Percentiles rank a stretch among this genome's conserved stretches.
Evolutionary conservation across 2,797 vertebrate genomes (phyloP).

Genomic region (Vultur gryphus): DNA sequence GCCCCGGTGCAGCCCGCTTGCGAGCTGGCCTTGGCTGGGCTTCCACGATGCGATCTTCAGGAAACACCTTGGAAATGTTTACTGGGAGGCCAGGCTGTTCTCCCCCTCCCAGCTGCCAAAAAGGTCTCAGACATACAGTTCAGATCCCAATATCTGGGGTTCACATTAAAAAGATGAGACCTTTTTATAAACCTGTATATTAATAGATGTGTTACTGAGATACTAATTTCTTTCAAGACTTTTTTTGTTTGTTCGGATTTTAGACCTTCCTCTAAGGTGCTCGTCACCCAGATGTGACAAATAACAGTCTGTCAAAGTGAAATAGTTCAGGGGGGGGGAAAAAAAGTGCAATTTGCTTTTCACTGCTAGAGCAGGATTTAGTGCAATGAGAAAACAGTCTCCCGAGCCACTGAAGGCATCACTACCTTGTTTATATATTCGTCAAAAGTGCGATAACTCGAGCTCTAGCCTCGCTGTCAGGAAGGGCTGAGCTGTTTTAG

Average conservation of each 20-base stretch:
- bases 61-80: conserved; percentile 40
- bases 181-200: not conserved
- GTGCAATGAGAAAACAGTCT: not conserved
- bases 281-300: not conserved
- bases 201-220: not conserved
- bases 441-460: not conserved
- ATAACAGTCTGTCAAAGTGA: not conserved
- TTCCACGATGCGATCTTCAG: not conserved
- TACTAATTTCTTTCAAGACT: not conserved
- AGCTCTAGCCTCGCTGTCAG: not conserved
- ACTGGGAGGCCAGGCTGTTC: not conserved
- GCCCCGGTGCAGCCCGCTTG: not conserved
- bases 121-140: not conserved
- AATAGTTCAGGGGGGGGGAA: accelerated
- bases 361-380: not conserved
- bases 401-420: not conserved
- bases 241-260: not conserved
- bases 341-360: not conserved
- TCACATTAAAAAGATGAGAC: not conserved
- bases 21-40: not conserved
- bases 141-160: not conserved
- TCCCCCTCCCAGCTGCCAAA: not conserved
- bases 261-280: not conserved
- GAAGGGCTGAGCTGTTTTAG: not conserved
- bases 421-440: not conserved